These are phyloP conservation scores for Gonocerus acuteangulatus DNA, from an alignment of 2,888 invertebrate genomes.

Conservation along the genomic window DNA sequence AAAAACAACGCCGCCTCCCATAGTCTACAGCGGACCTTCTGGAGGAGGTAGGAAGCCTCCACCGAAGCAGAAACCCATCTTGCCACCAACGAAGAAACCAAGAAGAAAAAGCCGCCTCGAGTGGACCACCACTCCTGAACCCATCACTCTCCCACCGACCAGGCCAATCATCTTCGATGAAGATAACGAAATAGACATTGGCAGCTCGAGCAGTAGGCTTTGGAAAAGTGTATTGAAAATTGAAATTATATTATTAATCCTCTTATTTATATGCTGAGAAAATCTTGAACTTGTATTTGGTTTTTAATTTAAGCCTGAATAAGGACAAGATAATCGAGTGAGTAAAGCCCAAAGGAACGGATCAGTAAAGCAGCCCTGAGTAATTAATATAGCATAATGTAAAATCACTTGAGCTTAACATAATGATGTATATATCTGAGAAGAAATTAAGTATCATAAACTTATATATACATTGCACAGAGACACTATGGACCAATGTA, in stretches of 20 bases:
- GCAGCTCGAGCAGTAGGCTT: not conserved
- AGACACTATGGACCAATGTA: too few relatives aligned
- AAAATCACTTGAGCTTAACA: too few relatives aligned
- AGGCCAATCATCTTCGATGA: slow-evolving; percentile 1
- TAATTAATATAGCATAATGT: too few relatives aligned
- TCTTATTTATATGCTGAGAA: not conserved
- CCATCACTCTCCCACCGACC: not conserved
- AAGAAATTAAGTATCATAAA: too few relatives aligned
- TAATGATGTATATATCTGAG: too few relatives aligned
- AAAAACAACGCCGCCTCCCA: slow-evolving; percentile 35
- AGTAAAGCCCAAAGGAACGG: too few relatives aligned
- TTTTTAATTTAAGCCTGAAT: too few relatives aligned
- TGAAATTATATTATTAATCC: too few relatives aligned
- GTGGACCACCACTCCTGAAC: not conserved
- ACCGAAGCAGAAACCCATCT: slow-evolving; percentile 10
- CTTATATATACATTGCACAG: too few relatives aligned
- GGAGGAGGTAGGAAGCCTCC: slow-evolving; percentile 22
- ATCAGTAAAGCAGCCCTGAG: too few relatives aligned
- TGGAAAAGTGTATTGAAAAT: too few relatives aligned
- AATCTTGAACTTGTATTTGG: not conserved
- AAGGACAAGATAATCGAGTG: too few relatives aligned
- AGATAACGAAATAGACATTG: not conserved
- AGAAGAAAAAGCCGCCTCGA: not conserved
- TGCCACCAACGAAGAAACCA: slow-evolving; percentile 19
- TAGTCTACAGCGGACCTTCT: slow-evolving; percentile 19